phyloP scores from a whole-genome alignment of 2,113 vertebrate genomes.

The Naja naja region DNA sequence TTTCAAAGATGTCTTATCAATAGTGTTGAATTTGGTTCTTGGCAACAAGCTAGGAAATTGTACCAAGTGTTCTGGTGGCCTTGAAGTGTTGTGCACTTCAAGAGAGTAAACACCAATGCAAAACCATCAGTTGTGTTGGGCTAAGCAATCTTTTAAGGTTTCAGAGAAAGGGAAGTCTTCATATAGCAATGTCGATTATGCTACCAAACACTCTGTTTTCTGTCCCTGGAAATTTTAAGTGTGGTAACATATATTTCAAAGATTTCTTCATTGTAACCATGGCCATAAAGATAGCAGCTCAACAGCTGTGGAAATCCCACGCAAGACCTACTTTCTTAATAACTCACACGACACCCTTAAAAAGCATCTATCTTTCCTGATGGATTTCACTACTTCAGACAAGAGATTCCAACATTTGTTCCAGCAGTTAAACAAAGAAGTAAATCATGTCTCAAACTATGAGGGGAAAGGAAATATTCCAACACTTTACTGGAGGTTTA shows the following conservation, averaged over 20 bases:
- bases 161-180: background rate
- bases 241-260: background rate
- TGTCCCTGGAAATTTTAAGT: background rate
- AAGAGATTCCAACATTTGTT: fast-evolving
- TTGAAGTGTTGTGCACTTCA: background rate
- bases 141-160: fast-evolving
- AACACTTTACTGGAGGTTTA: background rate
- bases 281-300: background rate
- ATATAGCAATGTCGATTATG: background rate
- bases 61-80: background rate
- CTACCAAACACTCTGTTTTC: background rate
- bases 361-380: background rate
- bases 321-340: background rate
- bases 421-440: fast-evolving
- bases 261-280: background rate
- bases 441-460: background rate
- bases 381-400: background rate
- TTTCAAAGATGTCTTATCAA: background rate
- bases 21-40: background rate
- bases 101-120: background rate
- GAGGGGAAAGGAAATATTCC: too few species aligned
- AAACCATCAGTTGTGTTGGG: background rate
- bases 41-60: background rate
- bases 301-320: background rate
- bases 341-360: background rate